phyloP scores from a whole-genome alignment of 2,888 invertebrate species.

The Bhutanitis thaidina region DNA sequence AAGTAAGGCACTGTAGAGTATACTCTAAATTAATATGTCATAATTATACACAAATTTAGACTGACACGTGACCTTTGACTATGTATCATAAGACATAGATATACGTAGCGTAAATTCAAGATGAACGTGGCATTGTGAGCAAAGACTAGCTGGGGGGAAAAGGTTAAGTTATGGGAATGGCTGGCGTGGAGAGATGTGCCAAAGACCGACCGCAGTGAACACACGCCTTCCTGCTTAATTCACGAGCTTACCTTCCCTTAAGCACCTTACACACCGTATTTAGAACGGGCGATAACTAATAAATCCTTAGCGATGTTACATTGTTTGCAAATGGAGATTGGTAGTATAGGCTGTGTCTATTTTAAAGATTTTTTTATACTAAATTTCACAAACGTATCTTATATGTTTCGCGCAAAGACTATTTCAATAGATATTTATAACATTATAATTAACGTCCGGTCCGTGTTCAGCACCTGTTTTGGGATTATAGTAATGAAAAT shows the following conservation, averaged over 20 bases:
- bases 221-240: not conserved
- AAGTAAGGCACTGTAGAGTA: too few relatives aligned
- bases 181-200: not conserved
- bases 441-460: too few relatives aligned
- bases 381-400: too few relatives aligned
- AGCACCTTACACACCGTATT: not conserved
- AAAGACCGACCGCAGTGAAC: slow-evolving; percentile 1
- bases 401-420: too few relatives aligned
- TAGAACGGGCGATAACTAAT: not conserved
- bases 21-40: too few relatives aligned
- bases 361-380: too few relatives aligned
- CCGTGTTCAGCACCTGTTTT: too few relatives aligned
- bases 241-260: not conserved
- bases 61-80: not conserved
- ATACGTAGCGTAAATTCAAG: slow-evolving; percentile 1
- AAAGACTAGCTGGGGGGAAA: slow-evolving; percentile 2
- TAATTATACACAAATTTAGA: too few relatives aligned
- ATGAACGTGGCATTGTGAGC: slow-evolving; percentile 1
- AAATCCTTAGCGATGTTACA: not conserved
- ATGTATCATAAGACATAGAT: not conserved
- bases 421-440: too few relatives aligned
- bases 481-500: too few relatives aligned
- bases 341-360: too few relatives aligned
- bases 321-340: too few relatives aligned
- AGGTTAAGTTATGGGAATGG: slow-evolving; percentile 2